A percentile compares a stretch with the other conserved stretches of the same genome.
These are phyloP conservation scores for Centruroides sculpturatus DNA, from an alignment of 1,140 invertebrate species.

Conservation along the genomic window DNA sequence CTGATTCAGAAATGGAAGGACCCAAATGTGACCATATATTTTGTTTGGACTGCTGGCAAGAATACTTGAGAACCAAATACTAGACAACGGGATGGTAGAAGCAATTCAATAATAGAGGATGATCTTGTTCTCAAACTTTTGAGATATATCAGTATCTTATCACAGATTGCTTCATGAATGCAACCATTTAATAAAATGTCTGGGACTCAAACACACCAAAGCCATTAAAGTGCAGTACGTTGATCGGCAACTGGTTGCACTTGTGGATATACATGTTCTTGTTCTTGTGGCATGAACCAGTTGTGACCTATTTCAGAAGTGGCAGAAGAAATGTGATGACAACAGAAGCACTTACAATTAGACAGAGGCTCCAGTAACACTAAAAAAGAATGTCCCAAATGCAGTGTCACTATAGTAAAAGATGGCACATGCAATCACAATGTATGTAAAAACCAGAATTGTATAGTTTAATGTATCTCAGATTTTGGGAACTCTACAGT, in stretches of 20 bases:
- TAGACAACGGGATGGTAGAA: constrained; percentile 54
- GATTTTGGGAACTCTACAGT: constrained; percentile 97
- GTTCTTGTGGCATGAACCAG: constrained; percentile 97
- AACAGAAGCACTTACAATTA: constrained; percentile 99
- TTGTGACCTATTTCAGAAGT: constrained; percentile 79
- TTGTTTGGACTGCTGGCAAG: constrained; percentile 88
- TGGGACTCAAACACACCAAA: constrained; percentile 90
- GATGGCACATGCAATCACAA: constrained; percentile 99
- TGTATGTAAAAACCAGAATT: constrained; percentile 97
- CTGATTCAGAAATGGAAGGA: constrained; percentile 63
- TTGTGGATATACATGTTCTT: constrained; percentile 84
- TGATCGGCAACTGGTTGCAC: constrained; percentile 84
- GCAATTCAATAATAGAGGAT: constrained; percentile 94
- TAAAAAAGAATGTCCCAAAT: constrained; percentile 97
- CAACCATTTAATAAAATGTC: constrained; percentile 85
- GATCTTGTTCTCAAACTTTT: constrained; percentile 71
- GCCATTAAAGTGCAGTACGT: constrained; percentile 88
- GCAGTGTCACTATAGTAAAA: constrained; percentile 95
- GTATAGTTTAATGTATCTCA: constrained; percentile 97
- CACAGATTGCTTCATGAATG: constrained; percentile 98
- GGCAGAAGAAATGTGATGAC: constrained; percentile 99
- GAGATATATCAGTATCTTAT: constrained; percentile 82
- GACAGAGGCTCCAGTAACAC: constrained; percentile 87
- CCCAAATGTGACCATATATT: constrained; percentile 93
- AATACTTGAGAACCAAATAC: constrained; percentile 95